A percentile compares a stretch with the other conserved stretches of the same genome.
These are phyloP conservation scores for Hylyphantes graminicola DNA, from an alignment of 1,140 invertebrate species.

Conservation along the genomic window DNA sequence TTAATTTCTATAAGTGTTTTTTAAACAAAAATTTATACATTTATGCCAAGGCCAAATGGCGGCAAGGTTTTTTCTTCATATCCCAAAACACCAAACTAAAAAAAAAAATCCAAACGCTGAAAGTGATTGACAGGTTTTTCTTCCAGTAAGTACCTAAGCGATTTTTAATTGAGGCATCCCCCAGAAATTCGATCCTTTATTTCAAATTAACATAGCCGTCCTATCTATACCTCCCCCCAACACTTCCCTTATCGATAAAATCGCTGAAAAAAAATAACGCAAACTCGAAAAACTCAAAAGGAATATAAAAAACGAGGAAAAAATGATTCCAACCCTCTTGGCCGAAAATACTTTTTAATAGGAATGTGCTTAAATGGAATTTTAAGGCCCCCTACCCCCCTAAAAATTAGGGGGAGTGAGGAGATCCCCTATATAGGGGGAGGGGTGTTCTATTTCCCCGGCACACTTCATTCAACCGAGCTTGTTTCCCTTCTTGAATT, in stretches of 20 bases:
- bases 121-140: constrained; percentile 53
- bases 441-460: constrained; percentile 36
- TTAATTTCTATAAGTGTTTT: too few species aligned
- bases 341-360: constrained; percentile 57
- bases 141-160: constrained; percentile 49
- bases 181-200: constrained; percentile 58
- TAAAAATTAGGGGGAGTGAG: constrained; percentile 47
- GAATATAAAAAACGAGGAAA: constrained; percentile 58
- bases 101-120: constrained; percentile 19
- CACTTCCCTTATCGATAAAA: not conserved
- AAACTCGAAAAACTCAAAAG: constrained; percentile 22
- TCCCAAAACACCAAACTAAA: not conserved
- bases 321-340: constrained; percentile 41
- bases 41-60: too few species aligned
- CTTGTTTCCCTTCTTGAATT: constrained; percentile 53
- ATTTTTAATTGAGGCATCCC: constrained; percentile 51
- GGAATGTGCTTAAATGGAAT: constrained; percentile 56
- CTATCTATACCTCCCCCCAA: constrained; percentile 14
- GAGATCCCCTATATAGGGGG: not conserved
- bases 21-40: too few species aligned
- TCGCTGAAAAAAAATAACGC: constrained; percentile 19
- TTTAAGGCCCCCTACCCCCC: constrained; percentile 23
- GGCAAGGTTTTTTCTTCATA: not conserved
- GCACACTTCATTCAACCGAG: constrained; percentile 33
- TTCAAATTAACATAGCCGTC: constrained; percentile 55